Evolutionary conservation across 2,113 vertebrate genomes (phyloP).

Genomic region (Ardeotis arabs): DNA sequence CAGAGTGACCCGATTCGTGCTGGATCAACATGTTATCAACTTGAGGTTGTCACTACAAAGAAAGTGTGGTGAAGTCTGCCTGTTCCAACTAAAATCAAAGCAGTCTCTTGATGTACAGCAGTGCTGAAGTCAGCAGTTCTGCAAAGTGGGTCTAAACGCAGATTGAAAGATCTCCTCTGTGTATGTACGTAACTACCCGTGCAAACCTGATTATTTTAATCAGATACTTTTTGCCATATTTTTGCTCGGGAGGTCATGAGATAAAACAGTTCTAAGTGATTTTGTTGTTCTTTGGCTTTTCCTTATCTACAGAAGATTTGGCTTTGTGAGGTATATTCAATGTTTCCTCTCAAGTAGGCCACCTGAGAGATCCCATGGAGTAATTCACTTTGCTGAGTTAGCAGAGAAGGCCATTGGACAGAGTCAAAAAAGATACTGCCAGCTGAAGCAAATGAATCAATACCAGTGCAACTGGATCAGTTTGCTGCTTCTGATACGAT

Average conservation of each 20-base stretch:
- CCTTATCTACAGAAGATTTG: conserved; percentile 21
- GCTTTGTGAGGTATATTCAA: conserved; percentile 47
- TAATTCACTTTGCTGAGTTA: conserved; percentile 42
- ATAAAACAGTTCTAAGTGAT: conserved; percentile 4
- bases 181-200: conserved; percentile 1
- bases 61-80: conserved; percentile 43
- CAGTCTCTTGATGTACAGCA: background rate
- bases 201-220: conserved; percentile 71
- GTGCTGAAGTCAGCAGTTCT: conserved; percentile 51
- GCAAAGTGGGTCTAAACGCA: conserved; percentile 28
- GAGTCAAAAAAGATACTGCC: conserved; percentile 6
- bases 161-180: conserved; percentile 48
- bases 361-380: conserved; percentile 44
- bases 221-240: conserved; percentile 60
- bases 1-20: conserved; percentile 62
- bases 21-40: conserved; percentile 66
- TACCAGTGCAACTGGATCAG: background rate
- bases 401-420: conserved; percentile 40
- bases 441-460: conserved; percentile 21
- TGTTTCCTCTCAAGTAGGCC: conserved; percentile 64
- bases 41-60: conserved; percentile 66
- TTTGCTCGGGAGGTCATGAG: conserved; percentile 39
- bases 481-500: background rate
- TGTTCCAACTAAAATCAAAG: conserved; percentile 63
- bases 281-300: background rate